phyloP scores from a whole-genome alignment of 2,113 vertebrate species.

The Apus apus region DNA sequence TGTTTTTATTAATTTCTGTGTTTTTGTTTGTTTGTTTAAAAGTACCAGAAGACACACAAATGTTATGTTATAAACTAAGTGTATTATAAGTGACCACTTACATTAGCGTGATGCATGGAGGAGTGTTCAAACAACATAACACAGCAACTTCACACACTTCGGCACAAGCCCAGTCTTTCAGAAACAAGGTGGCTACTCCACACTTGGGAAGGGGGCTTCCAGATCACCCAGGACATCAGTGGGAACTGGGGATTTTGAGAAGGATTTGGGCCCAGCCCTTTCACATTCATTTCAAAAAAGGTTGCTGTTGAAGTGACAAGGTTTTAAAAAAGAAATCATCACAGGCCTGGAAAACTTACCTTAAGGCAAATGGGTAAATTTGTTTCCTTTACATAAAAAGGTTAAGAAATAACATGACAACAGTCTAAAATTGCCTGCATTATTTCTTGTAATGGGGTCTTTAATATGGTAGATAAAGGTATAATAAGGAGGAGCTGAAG shows the following conservation, averaged over 20 bases:
- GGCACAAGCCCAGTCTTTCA: not conserved
- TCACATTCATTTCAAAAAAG: not conserved
- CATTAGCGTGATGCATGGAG: not conserved
- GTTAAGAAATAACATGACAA: slow-evolving; percentile 3
- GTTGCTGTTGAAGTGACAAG: not conserved
- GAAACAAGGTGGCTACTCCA: not conserved
- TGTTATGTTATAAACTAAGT: no score
- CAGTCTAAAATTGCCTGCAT: not conserved
- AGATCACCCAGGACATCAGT: not conserved
- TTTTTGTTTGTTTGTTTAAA: not conserved
- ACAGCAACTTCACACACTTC: not conserved
- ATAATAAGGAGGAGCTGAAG: not conserved
- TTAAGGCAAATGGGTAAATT: not conserved
- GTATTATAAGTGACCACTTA: not conserved
- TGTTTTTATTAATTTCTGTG: not conserved
- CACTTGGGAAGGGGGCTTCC: not conserved
- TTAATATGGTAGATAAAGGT: slow-evolving; percentile 15
- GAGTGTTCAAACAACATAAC: not conserved
- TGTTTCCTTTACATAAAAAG: slow-evolving; percentile 22
- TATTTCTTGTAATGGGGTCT: slow-evolving; percentile 20
- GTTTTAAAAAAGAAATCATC: not conserved
- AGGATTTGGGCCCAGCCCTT: not conserved
- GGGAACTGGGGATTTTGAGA: not conserved
- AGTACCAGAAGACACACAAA: not conserved
- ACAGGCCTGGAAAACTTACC: not conserved